Base-by-base conservation (phyloP, 2,888 invertebrate species). In the Microdon myrmicae region DNA sequence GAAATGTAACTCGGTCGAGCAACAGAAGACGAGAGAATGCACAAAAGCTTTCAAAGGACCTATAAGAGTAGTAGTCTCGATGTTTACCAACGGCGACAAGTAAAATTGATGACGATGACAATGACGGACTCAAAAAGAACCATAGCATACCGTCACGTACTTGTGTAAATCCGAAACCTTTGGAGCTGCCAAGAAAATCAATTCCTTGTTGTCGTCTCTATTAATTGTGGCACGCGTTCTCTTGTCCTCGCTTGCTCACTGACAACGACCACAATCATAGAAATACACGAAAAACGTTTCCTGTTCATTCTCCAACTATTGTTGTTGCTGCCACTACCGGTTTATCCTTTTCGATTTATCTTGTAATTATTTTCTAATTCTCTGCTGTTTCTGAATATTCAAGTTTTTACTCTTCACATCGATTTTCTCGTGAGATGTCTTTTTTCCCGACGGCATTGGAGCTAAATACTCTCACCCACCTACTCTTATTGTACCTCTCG, bases 131-230 rank as follows among this genome's bases (percentile, higher is more conserved):
- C 41, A 47, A 54, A 31, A 12, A 31, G 32, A 32, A 35, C 45
- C 31, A 31, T 29, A 34, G 32, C 9, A 31, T 10, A 26, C 20
- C 6, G 26, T n/a, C 32, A 51, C 39, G 51, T 13, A 25, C 25
- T 45, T 35, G 20, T 22, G 14, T 20, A n/a, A n/a, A n/a, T n/a
- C n/a, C n/a, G 45, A 34, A 19, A 22, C 22, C 25, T 37, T 56
- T 51, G 41, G 49, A 45, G 39, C 29, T 48, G 39, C n/a, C 23
- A 13, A 37, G 43, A 64, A 64, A 64, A 58, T 64, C 64, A 64
- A 64, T 64, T 58, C 58, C 45, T 53, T 58, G 58, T 64, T 53
- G 64, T n/a, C n/a, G n/a, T 64, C 64, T 58, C 51, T 53, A 47
- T 64, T 64, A 43, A 47, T 64, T 51, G 45, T 41, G 32, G 32